Evolutionary conservation across 2,113 vertebrate species (phyloP).

Genomic region (Xyrauchen texanus): DNA sequence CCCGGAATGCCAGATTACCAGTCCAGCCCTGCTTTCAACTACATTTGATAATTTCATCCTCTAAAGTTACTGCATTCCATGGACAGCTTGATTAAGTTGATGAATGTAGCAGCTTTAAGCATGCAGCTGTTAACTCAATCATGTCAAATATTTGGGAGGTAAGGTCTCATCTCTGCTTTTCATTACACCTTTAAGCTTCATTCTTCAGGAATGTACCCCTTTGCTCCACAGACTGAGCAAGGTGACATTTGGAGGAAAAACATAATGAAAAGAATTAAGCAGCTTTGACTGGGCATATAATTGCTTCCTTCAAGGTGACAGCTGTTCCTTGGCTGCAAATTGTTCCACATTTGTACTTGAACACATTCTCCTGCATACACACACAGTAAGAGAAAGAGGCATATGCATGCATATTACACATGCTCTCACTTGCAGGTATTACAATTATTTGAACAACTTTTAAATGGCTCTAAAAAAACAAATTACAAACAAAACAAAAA

Average conservation of each 20-base stretch:
- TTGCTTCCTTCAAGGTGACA: constrained; percentile 54
- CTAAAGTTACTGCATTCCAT: not conserved
- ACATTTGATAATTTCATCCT: too few relatives aligned
- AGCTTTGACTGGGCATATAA: constrained; percentile 56
- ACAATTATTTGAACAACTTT: not conserved
- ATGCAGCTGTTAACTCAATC: constrained; percentile 1
- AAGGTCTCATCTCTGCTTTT: constrained; percentile 43
- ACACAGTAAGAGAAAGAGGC: not conserved
- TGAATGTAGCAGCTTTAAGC: constrained; percentile 15
- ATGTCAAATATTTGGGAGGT: constrained; percentile 39
- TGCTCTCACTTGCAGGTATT: not conserved
- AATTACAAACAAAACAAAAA: not conserved
- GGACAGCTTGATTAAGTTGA: not conserved
- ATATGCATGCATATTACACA: not conserved
- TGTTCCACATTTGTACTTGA: not conserved
- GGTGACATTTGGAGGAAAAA: constrained; percentile 48
- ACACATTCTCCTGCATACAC: too few relatives aligned
- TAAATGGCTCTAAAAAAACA: too few relatives aligned
- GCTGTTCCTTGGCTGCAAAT: not conserved
- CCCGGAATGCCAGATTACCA: too few relatives aligned
- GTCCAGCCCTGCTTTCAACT: too few relatives aligned
- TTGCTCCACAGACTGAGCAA: constrained; percentile 37
- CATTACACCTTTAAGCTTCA: constrained; percentile 45
- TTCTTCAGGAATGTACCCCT: constrained; percentile 54
- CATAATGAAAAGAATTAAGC: constrained; percentile 47